These are phyloP conservation scores for Drosophila koepferae DNA, from an alignment of 2,888 invertebrate genomes.

Conservation along the genomic window DNA sequence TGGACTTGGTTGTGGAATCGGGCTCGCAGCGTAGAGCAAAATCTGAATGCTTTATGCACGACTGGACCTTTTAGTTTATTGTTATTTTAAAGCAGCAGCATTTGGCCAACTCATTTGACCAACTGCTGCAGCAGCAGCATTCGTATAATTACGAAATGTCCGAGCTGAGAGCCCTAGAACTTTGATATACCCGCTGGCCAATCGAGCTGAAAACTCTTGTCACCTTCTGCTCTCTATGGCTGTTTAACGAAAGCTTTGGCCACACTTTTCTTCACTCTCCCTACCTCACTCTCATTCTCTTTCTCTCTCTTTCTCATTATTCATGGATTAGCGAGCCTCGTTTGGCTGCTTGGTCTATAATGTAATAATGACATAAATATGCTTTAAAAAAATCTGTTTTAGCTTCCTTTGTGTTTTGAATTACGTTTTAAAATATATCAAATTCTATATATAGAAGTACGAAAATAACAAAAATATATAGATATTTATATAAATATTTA, in stretches of 20 bases:
- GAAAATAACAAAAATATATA: too few relatives aligned
- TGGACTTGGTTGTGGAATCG: slow-evolving; percentile 5
- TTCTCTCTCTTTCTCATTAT: not conserved
- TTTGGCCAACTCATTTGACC: slow-evolving; percentile 9
- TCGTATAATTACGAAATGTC: slow-evolving; percentile 53
- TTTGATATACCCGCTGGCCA: slow-evolving; percentile 25
- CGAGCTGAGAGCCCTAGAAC: not conserved
- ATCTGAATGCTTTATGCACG: slow-evolving; percentile 77
- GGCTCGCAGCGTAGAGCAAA: slow-evolving; percentile 33
- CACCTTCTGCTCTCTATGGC: not conserved
- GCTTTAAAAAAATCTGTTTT: not conserved
- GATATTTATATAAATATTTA: too few relatives aligned
- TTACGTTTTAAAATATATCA: not conserved
- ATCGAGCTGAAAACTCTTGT: slow-evolving; percentile 19
- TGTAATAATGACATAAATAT: not conserved
- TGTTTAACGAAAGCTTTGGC: not conserved
- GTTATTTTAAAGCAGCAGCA: slow-evolving; percentile 62
- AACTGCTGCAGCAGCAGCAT: slow-evolving; percentile 14
- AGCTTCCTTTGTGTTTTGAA: not conserved
- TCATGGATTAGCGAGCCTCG: not conserved
- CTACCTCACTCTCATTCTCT: too few relatives aligned
- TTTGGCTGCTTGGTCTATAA: not conserved
- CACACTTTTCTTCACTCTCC: not conserved
- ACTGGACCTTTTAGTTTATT: slow-evolving; percentile 78
- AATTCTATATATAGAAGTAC: too few relatives aligned